phyloP scores from a whole-genome alignment of 2,113 vertebrate species.

The Gobius niger region DNA sequence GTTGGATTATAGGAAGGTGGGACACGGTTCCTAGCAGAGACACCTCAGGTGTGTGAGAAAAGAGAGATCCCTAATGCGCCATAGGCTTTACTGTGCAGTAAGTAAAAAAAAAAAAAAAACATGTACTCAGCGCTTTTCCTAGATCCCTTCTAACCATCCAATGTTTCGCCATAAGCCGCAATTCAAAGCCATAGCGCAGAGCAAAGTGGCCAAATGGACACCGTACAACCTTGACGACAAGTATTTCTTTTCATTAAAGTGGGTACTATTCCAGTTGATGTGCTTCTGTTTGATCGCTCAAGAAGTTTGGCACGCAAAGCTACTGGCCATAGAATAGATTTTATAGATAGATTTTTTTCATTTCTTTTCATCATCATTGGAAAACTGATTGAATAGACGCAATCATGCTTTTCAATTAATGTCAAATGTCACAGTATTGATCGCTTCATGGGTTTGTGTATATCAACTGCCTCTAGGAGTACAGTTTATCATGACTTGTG shows the following conservation, averaged over 20 bases:
- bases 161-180: slow-evolving; percentile 12
- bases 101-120: slow-evolving; percentile 30
- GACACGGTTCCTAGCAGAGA: slow-evolving; percentile 21
- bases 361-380: neutral
- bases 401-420: neutral
- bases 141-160: slow-evolving; percentile 7
- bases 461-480: neutral
- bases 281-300: neutral
- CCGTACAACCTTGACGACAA: too few relatives aligned
- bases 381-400: neutral
- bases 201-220: slow-evolving; percentile 19
- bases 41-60: slow-evolving; percentile 37
- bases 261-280: neutral
- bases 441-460: neutral
- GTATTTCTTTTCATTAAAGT: slow-evolving; percentile 1
- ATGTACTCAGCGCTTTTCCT: slow-evolving; percentile 39
- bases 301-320: neutral
- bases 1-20: slow-evolving; percentile 32
- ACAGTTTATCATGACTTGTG: too few relatives aligned
- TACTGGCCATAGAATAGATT: neutral
- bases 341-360: neutral
- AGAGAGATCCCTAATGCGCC: slow-evolving; percentile 40
- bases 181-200: slow-evolving; percentile 17
- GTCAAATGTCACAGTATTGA: slow-evolving; percentile 2
- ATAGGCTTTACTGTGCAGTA: slow-evolving; percentile 19